These are phyloP conservation scores for Nomada ruficornis DNA, from an alignment of 2,888 invertebrate species.

Conservation along the genomic window DNA sequence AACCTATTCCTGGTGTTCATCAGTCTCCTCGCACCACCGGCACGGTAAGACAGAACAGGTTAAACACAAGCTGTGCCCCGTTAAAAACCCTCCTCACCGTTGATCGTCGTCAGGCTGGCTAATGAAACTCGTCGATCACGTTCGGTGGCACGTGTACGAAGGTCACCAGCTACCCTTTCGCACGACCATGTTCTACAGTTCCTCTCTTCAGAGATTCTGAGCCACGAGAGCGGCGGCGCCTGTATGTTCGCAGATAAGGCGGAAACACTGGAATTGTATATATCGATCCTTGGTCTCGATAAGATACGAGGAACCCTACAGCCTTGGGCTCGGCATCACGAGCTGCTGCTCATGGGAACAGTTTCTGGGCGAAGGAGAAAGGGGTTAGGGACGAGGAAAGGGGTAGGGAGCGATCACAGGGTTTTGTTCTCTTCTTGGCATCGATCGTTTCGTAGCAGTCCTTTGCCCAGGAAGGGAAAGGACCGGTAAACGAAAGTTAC, in stretches of 20 bases:
- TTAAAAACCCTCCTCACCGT: slow-evolving; percentile 19
- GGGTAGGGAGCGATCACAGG: slow-evolving; percentile 24
- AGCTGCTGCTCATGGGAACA: slow-evolving; percentile 60
- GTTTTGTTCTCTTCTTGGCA: slow-evolving; percentile 66
- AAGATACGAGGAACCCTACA: slow-evolving; percentile 61
- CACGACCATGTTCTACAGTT: not conserved
- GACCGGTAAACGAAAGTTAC: slow-evolving; percentile 63
- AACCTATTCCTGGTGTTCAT: not conserved
- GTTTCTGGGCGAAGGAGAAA: slow-evolving; percentile 19
- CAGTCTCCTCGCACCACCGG: not conserved
- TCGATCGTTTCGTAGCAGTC: slow-evolving; percentile 65
- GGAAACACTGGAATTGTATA: slow-evolving; percentile 70
- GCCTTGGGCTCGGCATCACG: slow-evolving; percentile 63
- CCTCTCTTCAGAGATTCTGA: slow-evolving; percentile 11
- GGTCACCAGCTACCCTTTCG: slow-evolving; percentile 42
- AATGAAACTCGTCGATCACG: slow-evolving; percentile 63
- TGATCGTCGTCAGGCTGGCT: slow-evolving; percentile 37
- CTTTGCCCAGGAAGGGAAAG: slow-evolving; percentile 65
- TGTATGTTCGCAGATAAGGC: slow-evolving; percentile 71
- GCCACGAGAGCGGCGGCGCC: slow-evolving; percentile 40
- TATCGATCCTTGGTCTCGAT: slow-evolving; percentile 71
- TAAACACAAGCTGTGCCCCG: slow-evolving; percentile 21
- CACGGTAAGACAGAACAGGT: slow-evolving; percentile 27
- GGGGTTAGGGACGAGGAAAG: not conserved
- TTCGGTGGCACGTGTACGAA: slow-evolving; percentile 51